Base-by-base conservation (phyloP, 1,140 invertebrate genomes). In the Reticulitermes speratus region DNA sequence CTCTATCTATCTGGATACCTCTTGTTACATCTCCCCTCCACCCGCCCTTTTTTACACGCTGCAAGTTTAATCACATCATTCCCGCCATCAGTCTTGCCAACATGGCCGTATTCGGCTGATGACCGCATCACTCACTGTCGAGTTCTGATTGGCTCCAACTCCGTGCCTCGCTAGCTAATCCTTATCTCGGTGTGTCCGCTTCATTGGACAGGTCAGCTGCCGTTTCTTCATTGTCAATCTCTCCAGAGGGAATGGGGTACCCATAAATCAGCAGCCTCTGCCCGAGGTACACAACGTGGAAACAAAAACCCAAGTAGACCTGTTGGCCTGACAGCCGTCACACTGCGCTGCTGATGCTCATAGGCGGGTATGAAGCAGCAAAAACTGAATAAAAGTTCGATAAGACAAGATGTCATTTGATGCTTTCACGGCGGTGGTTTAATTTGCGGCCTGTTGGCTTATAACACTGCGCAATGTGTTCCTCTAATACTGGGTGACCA, bases 41-140 rank as follows among this genome's bases (percentile, higher is more conserved):
- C 3, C 19, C 65, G 25, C 65, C n/a, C 65, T 75, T 75, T 75
- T 75, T 75, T 75, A 30, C n/a, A 75, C 65, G n/a, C 65, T 25
- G 65, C 25, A n/a, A 75, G 65, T 75, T 75, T 75, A 75, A 75
- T 75, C 65, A 75, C 65, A 75, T 75, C 65, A 75, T 75, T n/a
- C 65, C 65, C 65, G 25, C 65, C n/a, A 75, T 75, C 65, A 75
- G 65, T 75, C 65, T 75, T 75, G 65, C 65, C 65, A 75, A 75
- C 65, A 75, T 30, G 65, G 65, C 65, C 65, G 65, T 75, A 75
- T 25, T 30, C n/a, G 65, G 25, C 65, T 75, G 65, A 75, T 75
- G 65, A 75, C 65, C 65, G 65, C 65, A 75, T 75, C 65, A 75
- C 65, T 75, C 65, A 75, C 65, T 75, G 65, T 75, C 65, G 65